Percentiles rank a stretch among this genome's conserved stretches.
Conservation (phyloP, 2,113 vertebrate species). For the Arvicanthis niloticus region DNA sequence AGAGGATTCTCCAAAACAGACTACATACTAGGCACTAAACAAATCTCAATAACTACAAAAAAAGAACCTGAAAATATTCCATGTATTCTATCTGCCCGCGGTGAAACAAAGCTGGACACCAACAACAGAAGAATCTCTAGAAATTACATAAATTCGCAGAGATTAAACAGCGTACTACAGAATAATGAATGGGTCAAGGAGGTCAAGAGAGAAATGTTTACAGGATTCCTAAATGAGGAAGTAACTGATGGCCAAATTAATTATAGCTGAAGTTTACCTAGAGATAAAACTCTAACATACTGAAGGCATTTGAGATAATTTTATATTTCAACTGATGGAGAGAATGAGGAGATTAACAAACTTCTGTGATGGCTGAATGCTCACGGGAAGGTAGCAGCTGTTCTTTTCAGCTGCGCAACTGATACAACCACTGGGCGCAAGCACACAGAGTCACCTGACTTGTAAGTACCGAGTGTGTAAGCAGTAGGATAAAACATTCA, state of each 20-base stretch:
- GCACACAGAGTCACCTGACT: neutral
- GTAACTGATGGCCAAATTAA: neutral
- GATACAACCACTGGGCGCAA: neutral
- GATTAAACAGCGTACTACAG: neutral
- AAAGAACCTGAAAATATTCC: neutral
- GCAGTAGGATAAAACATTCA: neutral
- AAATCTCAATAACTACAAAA: neutral
- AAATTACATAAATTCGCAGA: neutral
- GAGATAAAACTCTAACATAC: neutral
- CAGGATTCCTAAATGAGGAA: neutral
- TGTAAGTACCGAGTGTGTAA: neutral
- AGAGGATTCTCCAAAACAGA: neutral
- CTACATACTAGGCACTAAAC: neutral
- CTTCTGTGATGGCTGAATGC: neutral
- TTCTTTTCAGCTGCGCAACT: neutral
- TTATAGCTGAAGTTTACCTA: neutral
- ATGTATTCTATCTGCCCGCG: neutral
- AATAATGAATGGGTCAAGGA: neutral
- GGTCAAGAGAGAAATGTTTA: neutral
- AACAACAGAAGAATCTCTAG: neutral
- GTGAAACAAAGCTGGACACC: neutral
- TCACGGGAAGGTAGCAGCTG: neutral
- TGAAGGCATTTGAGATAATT: neutral
- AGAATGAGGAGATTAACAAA: neutral
- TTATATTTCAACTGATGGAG: neutral